Base-by-base conservation (phyloP, 1,140 invertebrate species). In the Macrostomum lignano region DNA sequence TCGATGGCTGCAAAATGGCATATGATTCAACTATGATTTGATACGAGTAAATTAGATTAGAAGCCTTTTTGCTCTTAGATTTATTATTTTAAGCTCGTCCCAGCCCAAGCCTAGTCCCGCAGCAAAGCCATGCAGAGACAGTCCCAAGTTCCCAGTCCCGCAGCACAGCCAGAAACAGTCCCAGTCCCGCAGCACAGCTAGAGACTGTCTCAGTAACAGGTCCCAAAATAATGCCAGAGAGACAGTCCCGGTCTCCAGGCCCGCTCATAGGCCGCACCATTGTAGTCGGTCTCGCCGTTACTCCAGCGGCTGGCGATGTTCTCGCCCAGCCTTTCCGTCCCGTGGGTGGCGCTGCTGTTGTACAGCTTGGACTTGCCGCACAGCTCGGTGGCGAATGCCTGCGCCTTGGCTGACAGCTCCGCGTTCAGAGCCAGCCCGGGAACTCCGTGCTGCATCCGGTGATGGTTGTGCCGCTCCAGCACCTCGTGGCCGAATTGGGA, bases 391-490 rank as follows among this genome's bases (percentile, higher is more conserved):
- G 73, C 74, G 73, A 73, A 76, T 14, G 70, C 68, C 55, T 78
- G 74, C 31, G n/a, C n/a, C n/a, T n/a, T 26, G 17, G 36, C 34
- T 36, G 49, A 51, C 44, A 71, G 67, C 46, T 70, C 66, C 48
- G 66, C 67, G 43, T 60, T 71, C 2, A 74, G 49, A 44, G 63
- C 65, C 20, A 76, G 49, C 2, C 67, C 62, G 2, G 65, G 58
- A 1, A 67, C 69, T 29, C 67, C 65, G 50, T 81, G 75, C 43
- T 67, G 69, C 39, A 55, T 55, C 39, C 76, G 59, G 43, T 73
- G 74, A 30, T 71, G 67, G 48, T 79, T 79, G 48, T 77, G 74
- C n/a, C n/a, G n/a, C n/a, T n/a, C n/a, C n/a, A n/a, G n/a, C n/a
- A n/a, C n/a, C n/a, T n/a, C n/a, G n/a, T n/a, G n/a, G n/a, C n/a